These are phyloP conservation scores for Xanthorhoe designata DNA, from an alignment of 2,888 invertebrate genomes.

Conservation along the genomic window DNA sequence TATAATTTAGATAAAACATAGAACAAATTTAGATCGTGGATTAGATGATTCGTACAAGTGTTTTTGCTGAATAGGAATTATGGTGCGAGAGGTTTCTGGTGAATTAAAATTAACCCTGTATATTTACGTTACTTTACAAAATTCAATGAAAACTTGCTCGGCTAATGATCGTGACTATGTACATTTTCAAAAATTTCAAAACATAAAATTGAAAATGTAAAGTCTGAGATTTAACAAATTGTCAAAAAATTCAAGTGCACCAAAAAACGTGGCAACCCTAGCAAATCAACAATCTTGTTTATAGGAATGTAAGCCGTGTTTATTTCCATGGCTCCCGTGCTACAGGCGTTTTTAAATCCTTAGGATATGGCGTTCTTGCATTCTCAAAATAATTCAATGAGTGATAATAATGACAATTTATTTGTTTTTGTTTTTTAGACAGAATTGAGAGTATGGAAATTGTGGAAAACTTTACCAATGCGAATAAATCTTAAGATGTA, in stretches of 20 bases:
- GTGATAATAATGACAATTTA: constrained; percentile 30
- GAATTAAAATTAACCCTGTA: too few relatives aligned
- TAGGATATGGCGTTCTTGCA: constrained; percentile 30
- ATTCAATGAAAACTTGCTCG: too few relatives aligned
- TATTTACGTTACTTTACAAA: too few relatives aligned
- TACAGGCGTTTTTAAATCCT: constrained; percentile 56
- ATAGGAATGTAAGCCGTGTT: constrained; percentile 81
- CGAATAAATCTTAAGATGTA: neutral
- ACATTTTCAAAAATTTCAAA: too few relatives aligned
- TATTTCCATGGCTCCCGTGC: constrained; percentile 68
- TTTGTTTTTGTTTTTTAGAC: constrained; percentile 19
- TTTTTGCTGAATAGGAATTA: too few relatives aligned
- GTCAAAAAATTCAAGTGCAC: neutral
- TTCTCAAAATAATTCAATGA: constrained; percentile 38
- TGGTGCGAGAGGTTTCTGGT: too few relatives aligned
- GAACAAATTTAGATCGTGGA: too few relatives aligned
- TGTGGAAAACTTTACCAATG: neutral
- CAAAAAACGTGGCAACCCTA: constrained; percentile 21
- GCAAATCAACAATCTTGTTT: constrained; percentile 74
- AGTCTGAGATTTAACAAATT: too few relatives aligned
- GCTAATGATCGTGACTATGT: too few relatives aligned
- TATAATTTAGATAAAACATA: too few relatives aligned
- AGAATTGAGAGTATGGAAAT: neutral
- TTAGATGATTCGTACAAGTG: too few relatives aligned
- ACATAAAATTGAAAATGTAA: too few relatives aligned